Base-by-base conservation (phyloP, 2,888 invertebrate species). In the Nasonia oneida region DNA sequence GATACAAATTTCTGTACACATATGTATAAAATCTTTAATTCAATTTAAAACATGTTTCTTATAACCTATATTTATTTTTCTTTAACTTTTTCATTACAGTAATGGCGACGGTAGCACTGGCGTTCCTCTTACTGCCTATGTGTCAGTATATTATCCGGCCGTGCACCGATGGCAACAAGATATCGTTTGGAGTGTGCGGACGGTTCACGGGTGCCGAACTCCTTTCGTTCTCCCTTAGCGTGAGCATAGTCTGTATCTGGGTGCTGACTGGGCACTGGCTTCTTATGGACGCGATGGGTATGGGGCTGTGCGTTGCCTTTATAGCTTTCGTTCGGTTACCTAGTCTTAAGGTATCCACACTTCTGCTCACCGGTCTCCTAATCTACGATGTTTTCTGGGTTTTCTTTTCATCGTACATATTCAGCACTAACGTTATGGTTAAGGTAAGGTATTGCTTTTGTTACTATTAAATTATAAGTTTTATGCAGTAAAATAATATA, bases 311-410 rank as follows among this genome's bases (percentile, higher is more conserved):
- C 94, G 99, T 99, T 89, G 98, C 99, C 85, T 99, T 99, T 94
- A 99, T 99, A 92, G 99, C 99, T 39, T 97, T 99, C 93, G 98
- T 99, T 89, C 96, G 99, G 78, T 95, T 99, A 93, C 99, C 99
- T 82, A 98, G 98, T 93, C 95, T 99, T 90, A 99, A 99, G 94
- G 98, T 98, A 89, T 99, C 99, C 81, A 99, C 99, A 33, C 94
- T 99, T 87, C 95, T 99, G 89, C 95, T 99, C 90, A 98, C 98
- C 75, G 99, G 99, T 50, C 95, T 99, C 89, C 95, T 99, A 87
- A 96, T 98, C 85, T 99, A 99, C 93, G 99, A 99, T 94, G 99
- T 99, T 67, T 99, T 99, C 94, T 99, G 99, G 99, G 99, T 99
- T 80, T 99, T 99, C 95, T 99, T 99, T 95, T 99, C 99, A 3